A percentile compares a stretch with the other conserved stretches of the same genome.
phyloP scores from a whole-genome alignment of 2,797 vertebrate species.

The Cryptoprocta ferox region DNA sequence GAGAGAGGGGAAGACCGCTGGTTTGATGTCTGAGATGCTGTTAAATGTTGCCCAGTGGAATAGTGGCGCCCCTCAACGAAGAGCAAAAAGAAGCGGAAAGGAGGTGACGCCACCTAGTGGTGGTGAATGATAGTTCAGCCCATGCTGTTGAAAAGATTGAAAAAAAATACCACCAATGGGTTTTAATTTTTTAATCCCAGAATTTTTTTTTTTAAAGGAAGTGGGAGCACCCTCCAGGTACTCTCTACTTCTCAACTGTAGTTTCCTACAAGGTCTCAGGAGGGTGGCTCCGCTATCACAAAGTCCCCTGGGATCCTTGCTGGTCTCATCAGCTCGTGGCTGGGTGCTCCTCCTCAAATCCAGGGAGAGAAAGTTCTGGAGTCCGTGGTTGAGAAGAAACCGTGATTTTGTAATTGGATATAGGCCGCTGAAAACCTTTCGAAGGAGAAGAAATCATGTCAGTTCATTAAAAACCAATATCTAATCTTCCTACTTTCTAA shows the following conservation, averaged over 20 bases:
- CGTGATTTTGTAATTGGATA: neutral
- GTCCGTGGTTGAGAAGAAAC: neutral
- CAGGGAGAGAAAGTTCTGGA: neutral
- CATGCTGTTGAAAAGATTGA: neutral
- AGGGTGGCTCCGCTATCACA: accelerated
- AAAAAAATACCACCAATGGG: neutral
- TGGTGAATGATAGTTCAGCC: neutral
- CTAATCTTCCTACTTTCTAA: neutral
- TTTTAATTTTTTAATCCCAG: neutral
- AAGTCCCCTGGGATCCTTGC: neutral
- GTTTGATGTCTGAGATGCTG: neutral
- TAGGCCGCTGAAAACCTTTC: neutral
- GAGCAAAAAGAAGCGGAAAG: neutral
- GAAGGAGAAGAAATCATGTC: neutral
- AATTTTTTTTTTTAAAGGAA: neutral
- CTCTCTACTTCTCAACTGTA: neutral
- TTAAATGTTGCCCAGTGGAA: neutral
- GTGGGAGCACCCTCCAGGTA: neutral
- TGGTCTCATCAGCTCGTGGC: neutral
- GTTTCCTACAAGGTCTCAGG: neutral
- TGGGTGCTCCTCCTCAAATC: neutral
- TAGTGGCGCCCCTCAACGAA: accelerated
- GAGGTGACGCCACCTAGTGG: neutral
- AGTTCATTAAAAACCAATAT: neutral
- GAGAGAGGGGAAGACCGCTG: neutral